Evolutionary conservation across 2,113 vertebrate species (phyloP).

Genomic region (Furnarius figulus): DNA sequence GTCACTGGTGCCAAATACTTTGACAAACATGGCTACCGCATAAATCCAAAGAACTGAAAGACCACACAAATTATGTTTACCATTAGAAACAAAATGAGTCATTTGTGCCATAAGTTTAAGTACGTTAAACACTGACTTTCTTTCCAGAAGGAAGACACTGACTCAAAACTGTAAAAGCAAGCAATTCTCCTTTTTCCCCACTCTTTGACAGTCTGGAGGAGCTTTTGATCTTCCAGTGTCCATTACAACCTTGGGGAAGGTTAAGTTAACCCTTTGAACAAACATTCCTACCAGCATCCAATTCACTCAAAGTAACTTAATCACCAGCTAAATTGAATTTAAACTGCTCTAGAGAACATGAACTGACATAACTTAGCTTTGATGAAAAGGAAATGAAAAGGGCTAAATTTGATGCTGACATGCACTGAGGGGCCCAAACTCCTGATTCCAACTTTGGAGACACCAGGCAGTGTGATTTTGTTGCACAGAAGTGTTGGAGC

Average conservation of each 20-base stretch:
- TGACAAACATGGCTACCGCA: slow-evolving; percentile 50
- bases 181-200: not conserved
- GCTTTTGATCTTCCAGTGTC: slow-evolving; percentile 47
- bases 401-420: not conserved
- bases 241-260: not conserved
- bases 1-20: slow-evolving; percentile 50
- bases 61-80: slow-evolving; percentile 18
- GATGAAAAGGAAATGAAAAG: slow-evolving; percentile 2
- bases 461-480: not conserved
- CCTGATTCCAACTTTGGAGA: not conserved
- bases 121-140: not conserved
- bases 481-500: not conserved
- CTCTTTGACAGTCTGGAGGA: not conserved
- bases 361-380: not conserved
- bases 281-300: slow-evolving; percentile 21
- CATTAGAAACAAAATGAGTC: slow-evolving; percentile 8
- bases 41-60: slow-evolving; percentile 35
- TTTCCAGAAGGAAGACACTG: slow-evolving; percentile 19
- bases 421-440: not conserved
- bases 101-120: not conserved
- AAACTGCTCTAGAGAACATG: not conserved
- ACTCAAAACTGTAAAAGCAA: slow-evolving; percentile 8
- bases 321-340: slow-evolving; percentile 38
- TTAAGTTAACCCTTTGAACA: slow-evolving; percentile 55
- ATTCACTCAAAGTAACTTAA: slow-evolving; percentile 28